Base-by-base conservation (phyloP, 2,888 invertebrate genomes). In the Tenthredo scrophulariae region DNA sequence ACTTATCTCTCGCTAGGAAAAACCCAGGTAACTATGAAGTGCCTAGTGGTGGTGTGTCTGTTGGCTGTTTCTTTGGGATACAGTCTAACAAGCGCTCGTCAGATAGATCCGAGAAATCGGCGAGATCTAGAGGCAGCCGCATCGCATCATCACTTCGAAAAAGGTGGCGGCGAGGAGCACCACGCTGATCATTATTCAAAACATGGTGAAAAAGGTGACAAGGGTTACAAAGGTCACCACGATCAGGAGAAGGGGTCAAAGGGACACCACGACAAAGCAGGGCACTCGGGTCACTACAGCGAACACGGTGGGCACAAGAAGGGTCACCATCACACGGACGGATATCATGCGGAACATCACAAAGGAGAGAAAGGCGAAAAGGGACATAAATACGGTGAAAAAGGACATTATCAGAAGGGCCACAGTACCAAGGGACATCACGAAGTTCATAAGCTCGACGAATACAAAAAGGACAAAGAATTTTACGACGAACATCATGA, bases 401-500 rank as follows among this genome's bases (percentile, higher is more conserved):
- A 95, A 85, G 97, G 97, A 33, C 95, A 95, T 88, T 97, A 96
- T 93, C 96, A 96, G 87, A 97, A 97, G 91, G 97, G 97, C 0
- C 97, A 97, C 93, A 96, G 96, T 87, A 97, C 97, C 88, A 97
- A 97, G 92, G 97, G 97, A 86, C 96, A 97, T 88, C 97, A 97
- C 92, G 96, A 97, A 92, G 95, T 97, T 29, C 97, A 97, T 93
- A 97, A 97, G 91, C 93, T 96, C 86, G 97, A 97, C 92, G 97
- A 97, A 93, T 97, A 96, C 93, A 97, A 97, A 91, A 97, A 97
- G 92, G 96, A 97, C 90, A 97, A 97, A 91, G 96, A 97, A 91
- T 97, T 96, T 95, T 97, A 96, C 92, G 97, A 97, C 89, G 97
- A 97, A 93, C 96, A 97, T 90, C 97, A 97, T 88, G 96, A 96